Conservation (phyloP, 2,888 invertebrate species). For the Eudasyphora cyanicolor region DNA sequence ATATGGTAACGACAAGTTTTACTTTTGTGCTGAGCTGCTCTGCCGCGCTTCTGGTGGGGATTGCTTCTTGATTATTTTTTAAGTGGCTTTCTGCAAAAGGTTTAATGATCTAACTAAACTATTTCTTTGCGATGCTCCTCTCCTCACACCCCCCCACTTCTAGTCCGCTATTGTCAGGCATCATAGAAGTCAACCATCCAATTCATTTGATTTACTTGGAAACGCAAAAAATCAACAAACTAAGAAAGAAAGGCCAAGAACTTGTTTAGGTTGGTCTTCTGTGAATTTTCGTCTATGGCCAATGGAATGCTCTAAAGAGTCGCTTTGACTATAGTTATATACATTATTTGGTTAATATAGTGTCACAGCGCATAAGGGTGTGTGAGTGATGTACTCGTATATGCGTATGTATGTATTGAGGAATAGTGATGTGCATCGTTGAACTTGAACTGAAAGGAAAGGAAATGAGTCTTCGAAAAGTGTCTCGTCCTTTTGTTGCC, state of each 20-base stretch:
- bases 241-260: background rate
- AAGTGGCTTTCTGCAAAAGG: conserved; percentile 42
- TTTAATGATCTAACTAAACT: conserved; percentile 60
- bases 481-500: background rate
- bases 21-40: conserved; percentile 45
- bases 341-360: background rate
- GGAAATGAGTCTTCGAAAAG: background rate
- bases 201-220: conserved; percentile 2
- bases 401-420: background rate
- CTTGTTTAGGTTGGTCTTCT: conserved; percentile 19
- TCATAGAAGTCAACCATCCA: background rate
- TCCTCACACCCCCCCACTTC: background rate
- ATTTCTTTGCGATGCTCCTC: conserved; percentile 4
- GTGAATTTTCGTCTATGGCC: conserved; percentile 6
- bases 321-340: background rate
- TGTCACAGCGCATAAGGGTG: no score
- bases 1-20: conserved; percentile 61
- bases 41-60: background rate
- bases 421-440: background rate
- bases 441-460: background rate
- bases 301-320: background rate
- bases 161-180: background rate
- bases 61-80: conserved; percentile 15
- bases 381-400: no score
- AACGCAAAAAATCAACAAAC: background rate